Base-by-base conservation (phyloP, 2,797 vertebrate genomes). In the Neosalanx taihuensis region DNA sequence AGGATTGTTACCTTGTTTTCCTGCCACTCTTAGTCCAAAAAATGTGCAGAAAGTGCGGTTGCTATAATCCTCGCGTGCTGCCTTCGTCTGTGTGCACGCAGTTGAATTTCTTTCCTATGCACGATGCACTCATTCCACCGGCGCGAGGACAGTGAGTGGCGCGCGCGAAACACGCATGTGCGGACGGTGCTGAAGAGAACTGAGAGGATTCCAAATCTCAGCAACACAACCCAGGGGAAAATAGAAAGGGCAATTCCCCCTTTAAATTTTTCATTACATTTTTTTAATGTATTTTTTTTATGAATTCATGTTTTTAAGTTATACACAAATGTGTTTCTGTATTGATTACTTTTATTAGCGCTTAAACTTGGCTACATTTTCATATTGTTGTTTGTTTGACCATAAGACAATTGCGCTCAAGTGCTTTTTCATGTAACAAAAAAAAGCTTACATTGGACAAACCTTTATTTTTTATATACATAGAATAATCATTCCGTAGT, bases 41-140 rank as follows among this genome's bases (percentile, higher is more conserved):
- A 77, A 18, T 63, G 46, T 68, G 37, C 75, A 81, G 26, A 60
- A 77, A 69, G 33, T 69, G 59, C 69, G 26, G 6, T 13, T 5
- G 41, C 41, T 46, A 46, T 74, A 84, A 81, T 86, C 69, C 23
- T n/a, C 51, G 68, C 68, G 71, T 51, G 64, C 69, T 80, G 74
- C 83, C 85, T 83, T 83, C 79, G 82, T 80, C 84, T 82, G 73
- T 23, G 84, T 86, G 79, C 91, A 91, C 92, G 91, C 91, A 93
- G 86, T 91, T 90, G 77, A 87, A 92, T 90, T 91, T 91, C 83
- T 80, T 67, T 71, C 81, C 17, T 72, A 77, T 81, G 82, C 51
- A 56, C 9, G 51, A 17, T 56, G 51, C 83, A 13, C 76, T 87
- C 81, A 2, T n/a, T 23, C 81, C 85, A 76, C 86, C 87, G 85